Percentiles rank a stretch among this genome's conserved stretches.
phyloP scores from a whole-genome alignment of 2,888 invertebrate species.

The Norana najaformis region DNA sequence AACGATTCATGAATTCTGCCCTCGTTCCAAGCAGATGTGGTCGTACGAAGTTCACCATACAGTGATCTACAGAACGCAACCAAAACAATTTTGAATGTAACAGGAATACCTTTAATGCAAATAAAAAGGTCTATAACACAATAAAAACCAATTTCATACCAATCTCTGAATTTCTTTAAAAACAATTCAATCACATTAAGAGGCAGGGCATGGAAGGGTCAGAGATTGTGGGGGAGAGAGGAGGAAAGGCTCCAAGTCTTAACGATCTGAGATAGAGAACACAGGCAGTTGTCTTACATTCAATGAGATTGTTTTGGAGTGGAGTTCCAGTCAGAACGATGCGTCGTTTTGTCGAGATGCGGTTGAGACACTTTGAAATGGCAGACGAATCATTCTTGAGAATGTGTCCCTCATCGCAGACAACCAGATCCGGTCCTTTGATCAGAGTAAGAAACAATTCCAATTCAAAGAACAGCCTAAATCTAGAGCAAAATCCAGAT shows the following conservation, averaged over 20 bases:
- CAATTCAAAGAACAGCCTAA: no score
- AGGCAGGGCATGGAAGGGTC: no score
- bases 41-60: conserved; percentile 98
- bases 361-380: conserved; percentile 79
- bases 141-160: no score
- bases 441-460: no score
- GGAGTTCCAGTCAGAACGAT: conserved; percentile 96
- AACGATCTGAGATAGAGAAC: not conserved
- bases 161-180: no score
- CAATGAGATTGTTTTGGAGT: conserved; percentile 82
- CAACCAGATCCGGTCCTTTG: conserved; percentile 84
- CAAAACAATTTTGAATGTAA: no score
- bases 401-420: conserved; percentile 96
- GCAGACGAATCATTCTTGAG: conserved; percentile 91
- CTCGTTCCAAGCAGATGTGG: conserved; percentile 89
- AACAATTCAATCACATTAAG: no score
- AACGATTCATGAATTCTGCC: conserved; percentile 90
- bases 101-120: no score
- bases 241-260: not conserved
- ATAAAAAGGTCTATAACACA: no score
- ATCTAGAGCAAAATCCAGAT: no score
- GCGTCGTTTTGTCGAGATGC: conserved; percentile 78
- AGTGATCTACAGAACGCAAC: conserved; percentile 73
- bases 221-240: no score
- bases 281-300: conserved; percentile 54